phyloP scores from a whole-genome alignment of 2,888 invertebrate species.

The Hydrotaea cyrtoneurina region DNA sequence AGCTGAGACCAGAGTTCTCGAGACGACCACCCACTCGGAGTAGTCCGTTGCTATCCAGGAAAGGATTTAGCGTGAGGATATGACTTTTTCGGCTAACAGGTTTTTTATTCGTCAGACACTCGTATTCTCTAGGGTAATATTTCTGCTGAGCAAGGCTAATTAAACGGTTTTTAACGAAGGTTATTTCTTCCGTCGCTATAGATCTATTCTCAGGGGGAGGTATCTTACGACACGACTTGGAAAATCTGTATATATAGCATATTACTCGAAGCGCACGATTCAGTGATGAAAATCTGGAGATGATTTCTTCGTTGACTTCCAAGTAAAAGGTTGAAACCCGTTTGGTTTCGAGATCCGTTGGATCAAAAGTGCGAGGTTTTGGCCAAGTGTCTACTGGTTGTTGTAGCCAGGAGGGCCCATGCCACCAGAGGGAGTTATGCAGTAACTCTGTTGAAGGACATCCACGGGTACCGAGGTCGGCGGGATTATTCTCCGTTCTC shows the following conservation, averaged over 20 bases:
- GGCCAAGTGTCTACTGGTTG: slow-evolving; percentile 16
- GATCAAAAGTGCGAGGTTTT: slow-evolving; percentile 19
- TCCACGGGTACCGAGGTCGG: no score
- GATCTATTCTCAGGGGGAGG: not conserved
- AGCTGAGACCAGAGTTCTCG: slow-evolving; percentile 2
- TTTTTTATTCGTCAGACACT: not conserved
- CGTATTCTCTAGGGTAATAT: not conserved
- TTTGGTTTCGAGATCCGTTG: slow-evolving; percentile 22
- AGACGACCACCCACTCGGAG: slow-evolving; percentile 22
- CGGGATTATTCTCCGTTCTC: no score
- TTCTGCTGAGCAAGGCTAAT: not conserved
- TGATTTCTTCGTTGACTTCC: not conserved
- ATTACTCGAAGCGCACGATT: slow-evolving; percentile 27
- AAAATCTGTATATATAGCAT: slow-evolving; percentile 22
- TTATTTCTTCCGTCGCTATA: slow-evolving; percentile 2
- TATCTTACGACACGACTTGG: not conserved
- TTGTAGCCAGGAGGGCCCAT: slow-evolving; percentile 37
- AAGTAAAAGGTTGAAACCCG: not conserved
- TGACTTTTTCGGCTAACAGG: slow-evolving; percentile 4
- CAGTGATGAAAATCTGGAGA: slow-evolving; percentile 25
- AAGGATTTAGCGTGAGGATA: not conserved
- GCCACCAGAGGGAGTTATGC: slow-evolving; percentile 30
- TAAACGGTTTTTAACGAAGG: not conserved
- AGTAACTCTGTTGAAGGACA: slow-evolving; percentile 18
- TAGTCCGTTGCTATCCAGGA: not conserved